phyloP scores from a whole-genome alignment of 2,888 invertebrate genomes.

The Tenthredo scrophulariae region DNA sequence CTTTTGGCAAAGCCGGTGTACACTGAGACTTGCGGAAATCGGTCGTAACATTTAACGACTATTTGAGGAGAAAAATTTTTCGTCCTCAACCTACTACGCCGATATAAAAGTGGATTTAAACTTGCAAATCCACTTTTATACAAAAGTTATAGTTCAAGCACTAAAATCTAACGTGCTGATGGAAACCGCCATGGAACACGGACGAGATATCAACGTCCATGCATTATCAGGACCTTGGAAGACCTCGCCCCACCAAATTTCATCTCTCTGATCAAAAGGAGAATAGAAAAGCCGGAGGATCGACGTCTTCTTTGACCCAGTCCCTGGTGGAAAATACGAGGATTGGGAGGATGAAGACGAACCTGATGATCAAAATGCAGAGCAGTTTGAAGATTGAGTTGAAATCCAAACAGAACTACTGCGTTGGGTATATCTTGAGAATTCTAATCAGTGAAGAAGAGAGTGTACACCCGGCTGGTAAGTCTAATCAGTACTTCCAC shows the following conservation, averaged over 20 bases:
- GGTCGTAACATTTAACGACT: constrained; percentile 26
- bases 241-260: neutral
- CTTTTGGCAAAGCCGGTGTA: neutral
- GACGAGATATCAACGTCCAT: neutral
- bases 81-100: neutral
- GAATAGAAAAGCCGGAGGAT: neutral
- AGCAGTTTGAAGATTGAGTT: neutral
- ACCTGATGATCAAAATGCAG: neutral
- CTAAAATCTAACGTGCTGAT: constrained; percentile 22
- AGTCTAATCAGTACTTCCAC: constrained; percentile 10
- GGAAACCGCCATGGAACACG: neutral
- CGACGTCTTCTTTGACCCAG: neutral
- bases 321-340: too few relatives aligned
- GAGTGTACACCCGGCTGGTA: neutral
- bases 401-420: neutral
- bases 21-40: neutral
- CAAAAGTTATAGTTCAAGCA: constrained; percentile 2
- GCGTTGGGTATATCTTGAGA: neutral
- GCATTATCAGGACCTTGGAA: neutral
- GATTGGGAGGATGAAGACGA: too few relatives aligned
- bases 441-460: constrained; percentile 16
- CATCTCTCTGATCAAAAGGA: neutral
- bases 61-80: neutral
- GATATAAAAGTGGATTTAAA: constrained; percentile 24
- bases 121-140: constrained; percentile 26